A percentile compares a stretch with the other conserved stretches of the same genome.
Conservation (phyloP, 2,888 invertebrate species). For the Elysia crispata region DNA sequence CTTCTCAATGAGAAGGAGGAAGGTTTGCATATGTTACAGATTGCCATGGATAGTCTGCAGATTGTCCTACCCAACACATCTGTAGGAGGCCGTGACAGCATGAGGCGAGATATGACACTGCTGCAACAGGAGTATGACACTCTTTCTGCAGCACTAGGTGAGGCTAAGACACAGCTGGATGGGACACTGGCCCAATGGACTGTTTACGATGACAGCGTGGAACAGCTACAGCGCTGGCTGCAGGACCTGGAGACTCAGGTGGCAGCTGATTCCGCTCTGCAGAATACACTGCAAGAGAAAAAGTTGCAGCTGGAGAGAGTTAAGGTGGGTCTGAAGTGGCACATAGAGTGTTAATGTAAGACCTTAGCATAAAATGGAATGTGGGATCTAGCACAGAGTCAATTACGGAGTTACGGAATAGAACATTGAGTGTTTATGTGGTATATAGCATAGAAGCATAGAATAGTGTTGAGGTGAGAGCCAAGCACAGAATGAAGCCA, state of each 20-base stretch:
- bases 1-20: conserved; percentile 70
- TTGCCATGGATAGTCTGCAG: conserved; percentile 72
- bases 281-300: conserved; percentile 72
- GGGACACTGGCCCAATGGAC: conserved; percentile 93
- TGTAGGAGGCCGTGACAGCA: conserved; percentile 90
- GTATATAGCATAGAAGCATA: no score
- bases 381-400: no score
- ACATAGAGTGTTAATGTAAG: no score
- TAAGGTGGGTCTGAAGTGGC: conserved; percentile 82
- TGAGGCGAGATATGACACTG: conserved; percentile 88
- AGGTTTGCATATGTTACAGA: conserved; percentile 72
- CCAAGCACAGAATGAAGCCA: no score
- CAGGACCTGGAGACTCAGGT: conserved; percentile 86
- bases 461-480: no score
- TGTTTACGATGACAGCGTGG: conserved; percentile 92
- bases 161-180: conserved; percentile 85
- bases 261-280: conserved; percentile 86
- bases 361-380: no score
- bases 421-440: no score
- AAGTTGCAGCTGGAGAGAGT: conserved; percentile 85
- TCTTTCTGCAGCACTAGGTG: conserved; percentile 87
- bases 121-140: conserved; percentile 92
- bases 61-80: conserved; percentile 87
- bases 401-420: no score
- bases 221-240: conserved; percentile 88